Base-by-base conservation (phyloP, 2,888 invertebrate genomes). In the Pilophorus perplexus region DNA sequence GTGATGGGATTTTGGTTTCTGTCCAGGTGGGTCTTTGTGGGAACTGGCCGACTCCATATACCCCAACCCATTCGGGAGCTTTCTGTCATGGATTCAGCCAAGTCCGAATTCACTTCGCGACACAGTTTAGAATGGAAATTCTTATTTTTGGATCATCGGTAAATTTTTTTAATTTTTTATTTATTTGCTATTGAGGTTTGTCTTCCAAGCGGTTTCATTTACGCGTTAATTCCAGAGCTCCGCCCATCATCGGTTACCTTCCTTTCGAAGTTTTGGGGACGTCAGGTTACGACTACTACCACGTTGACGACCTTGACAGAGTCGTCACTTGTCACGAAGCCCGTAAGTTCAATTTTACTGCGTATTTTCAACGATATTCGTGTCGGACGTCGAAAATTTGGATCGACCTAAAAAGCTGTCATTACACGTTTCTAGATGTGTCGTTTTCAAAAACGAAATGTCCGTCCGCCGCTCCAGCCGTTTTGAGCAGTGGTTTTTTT, bases 71-170 rank as follows among this genome's bases (percentile, higher is more conserved):
- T 93, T 50, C 82, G 90, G 18, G 93, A 94, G 78, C 88, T 93
- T 79, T 87, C 90, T 0, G 81, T 91, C 1, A 82, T 88, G 10
- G 91, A 91, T 75, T 83, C 85, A 0, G 82, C 81, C 2, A 86
- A 89, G 73, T 86, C 83, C 72, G 94, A 95, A 79, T 96, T 96
- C 75, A 90, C 90, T 0, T 95, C 95, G 0, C 82, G 93, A 22
- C 93, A 95, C 75, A 94, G 93, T 75, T 81, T 96, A 71, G 95
- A 96, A 77, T 96, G 95, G 95, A 95, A 96, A 77, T 96, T 94
- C 76, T 79, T 96, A 20, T 94, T 93, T 75, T 78, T 96, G 23
- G 95, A 96, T 75, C 93, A 94, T 75, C 84, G 80, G 80, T 80
- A 71, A 68, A 69, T 1, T 20, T 16, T 28, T 14, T 52, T 12